Percentiles rank a stretch among this genome's conserved stretches.
phyloP scores from a whole-genome alignment of 1,140 invertebrate species.

The Globodera rostochiensis region DNA sequence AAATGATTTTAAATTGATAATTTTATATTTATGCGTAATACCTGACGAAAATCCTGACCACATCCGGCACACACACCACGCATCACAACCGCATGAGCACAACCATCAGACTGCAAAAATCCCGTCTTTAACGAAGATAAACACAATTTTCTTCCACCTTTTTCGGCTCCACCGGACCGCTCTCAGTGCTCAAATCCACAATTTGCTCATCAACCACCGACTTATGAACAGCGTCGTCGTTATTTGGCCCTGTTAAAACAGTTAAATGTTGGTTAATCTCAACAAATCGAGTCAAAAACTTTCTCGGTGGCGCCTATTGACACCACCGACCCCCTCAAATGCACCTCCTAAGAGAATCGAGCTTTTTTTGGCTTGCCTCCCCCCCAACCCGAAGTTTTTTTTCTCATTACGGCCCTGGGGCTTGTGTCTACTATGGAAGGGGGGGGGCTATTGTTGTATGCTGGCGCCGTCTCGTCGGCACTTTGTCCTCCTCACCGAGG shows the following conservation, averaged over 20 bases:
- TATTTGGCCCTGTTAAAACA: too few species aligned
- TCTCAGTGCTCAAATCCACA: not conserved
- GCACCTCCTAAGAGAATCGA: too few species aligned
- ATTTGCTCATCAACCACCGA: not conserved
- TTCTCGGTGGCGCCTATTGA: too few species aligned
- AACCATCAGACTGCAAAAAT: not conserved
- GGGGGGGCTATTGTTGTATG: too few species aligned
- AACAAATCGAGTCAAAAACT: too few species aligned
- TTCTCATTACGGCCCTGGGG: not conserved
- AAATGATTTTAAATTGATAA: not conserved
- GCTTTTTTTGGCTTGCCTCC: too few species aligned
- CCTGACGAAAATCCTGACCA: conserved; percentile 1
- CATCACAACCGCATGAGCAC: conserved; percentile 9
- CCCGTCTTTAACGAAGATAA: too few species aligned
- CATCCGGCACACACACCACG: not conserved
- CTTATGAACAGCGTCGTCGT: not conserved
- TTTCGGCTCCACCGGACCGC: not conserved
- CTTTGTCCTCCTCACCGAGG: not conserved
- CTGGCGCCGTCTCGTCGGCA: not conserved
- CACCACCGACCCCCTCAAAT: too few species aligned
- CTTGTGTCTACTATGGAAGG: too few species aligned
- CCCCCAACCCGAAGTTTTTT: not conserved
- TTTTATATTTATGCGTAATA: not conserved
- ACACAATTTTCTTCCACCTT: not conserved
- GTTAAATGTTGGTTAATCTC: too few species aligned